phyloP scores from a whole-genome alignment of 2,797 vertebrate genomes.

The Hyperoplus immaculatus region DNA sequence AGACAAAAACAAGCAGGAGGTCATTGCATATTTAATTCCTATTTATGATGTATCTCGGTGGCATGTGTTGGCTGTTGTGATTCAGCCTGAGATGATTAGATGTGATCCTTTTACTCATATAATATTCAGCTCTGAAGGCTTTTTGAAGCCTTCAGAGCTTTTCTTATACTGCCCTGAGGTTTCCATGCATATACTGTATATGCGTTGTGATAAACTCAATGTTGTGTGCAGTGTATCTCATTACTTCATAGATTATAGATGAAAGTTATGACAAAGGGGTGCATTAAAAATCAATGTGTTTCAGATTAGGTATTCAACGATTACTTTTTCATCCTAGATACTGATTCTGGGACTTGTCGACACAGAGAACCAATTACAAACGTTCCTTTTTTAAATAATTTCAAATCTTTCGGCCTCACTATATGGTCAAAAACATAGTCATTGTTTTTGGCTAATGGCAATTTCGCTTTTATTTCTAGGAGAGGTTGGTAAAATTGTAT shows the following conservation, averaged over 20 bases:
- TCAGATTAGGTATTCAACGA: slow-evolving; percentile 31
- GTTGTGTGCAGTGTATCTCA: slow-evolving; percentile 65
- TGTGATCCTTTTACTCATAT: slow-evolving; percentile 47
- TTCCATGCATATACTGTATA: slow-evolving; percentile 64
- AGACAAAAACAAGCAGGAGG: too few species aligned
- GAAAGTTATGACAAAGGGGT: slow-evolving; percentile 43
- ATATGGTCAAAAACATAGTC: not conserved
- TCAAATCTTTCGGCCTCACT: not conserved
- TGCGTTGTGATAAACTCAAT: slow-evolving; percentile 56
- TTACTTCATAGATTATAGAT: slow-evolving; percentile 76
- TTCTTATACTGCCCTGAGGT: slow-evolving; percentile 61
- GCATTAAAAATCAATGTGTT: slow-evolving; percentile 22
- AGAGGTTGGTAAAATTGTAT: not conserved
- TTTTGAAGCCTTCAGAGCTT: slow-evolving; percentile 16
- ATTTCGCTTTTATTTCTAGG: not conserved
- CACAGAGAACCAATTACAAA: not conserved
- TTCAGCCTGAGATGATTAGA: slow-evolving; percentile 32
- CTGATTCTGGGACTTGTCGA: not conserved
- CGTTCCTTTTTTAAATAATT: not conserved
- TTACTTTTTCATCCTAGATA: slow-evolving; percentile 9
- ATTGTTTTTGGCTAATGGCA: not conserved
- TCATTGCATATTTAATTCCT: not conserved
- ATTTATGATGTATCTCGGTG: slow-evolving; percentile 15
- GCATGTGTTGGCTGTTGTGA: slow-evolving; percentile 1
- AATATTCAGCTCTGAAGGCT: slow-evolving; percentile 53